Conservation (phyloP, 2,888 invertebrate genomes). For the Sphaeridia pumilis region DNA sequence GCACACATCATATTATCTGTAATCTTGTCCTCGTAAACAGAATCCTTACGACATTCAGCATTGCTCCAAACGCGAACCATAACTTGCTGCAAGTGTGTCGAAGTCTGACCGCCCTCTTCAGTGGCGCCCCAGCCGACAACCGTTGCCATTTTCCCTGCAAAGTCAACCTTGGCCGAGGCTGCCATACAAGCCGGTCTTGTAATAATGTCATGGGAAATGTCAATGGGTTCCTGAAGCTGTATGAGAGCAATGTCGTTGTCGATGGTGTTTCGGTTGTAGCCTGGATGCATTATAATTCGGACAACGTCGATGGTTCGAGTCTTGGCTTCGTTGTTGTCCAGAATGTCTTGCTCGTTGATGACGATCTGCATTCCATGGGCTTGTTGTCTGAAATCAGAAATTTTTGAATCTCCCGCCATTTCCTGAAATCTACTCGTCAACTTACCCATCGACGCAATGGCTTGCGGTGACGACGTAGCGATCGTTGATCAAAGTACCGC, state of each 20-base stretch:
- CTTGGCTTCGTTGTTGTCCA: slow-evolving; percentile 2
- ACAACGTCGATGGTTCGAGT: background rate
- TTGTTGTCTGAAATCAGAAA: slow-evolving; percentile 6
- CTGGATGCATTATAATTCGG: slow-evolving; percentile 6
- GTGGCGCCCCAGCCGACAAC: slow-evolving; percentile 5
- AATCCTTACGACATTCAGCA: slow-evolving; percentile 23
- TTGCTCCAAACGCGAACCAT: slow-evolving; percentile 26
- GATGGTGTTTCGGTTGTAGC: slow-evolving; percentile 15
- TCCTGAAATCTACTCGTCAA: background rate
- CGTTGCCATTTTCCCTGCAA: slow-evolving; percentile 22
- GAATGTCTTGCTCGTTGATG: slow-evolving; percentile 23
- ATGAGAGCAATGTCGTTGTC: slow-evolving; percentile 27
- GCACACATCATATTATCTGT: slow-evolving; percentile 30
- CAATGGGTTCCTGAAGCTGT: slow-evolving; percentile 21
- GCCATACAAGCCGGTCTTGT: slow-evolving; percentile 27
- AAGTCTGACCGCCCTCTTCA: slow-evolving; percentile 11
- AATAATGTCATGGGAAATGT: slow-evolving; percentile 15
- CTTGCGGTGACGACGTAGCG: slow-evolving; percentile 25
- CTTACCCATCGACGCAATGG: slow-evolving; percentile 32
- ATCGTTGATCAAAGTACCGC: slow-evolving; percentile 20
- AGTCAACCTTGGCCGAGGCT: slow-evolving; percentile 12
- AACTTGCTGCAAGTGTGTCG: slow-evolving; percentile 20
- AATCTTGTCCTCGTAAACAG: slow-evolving; percentile 26
- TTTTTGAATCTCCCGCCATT: background rate
- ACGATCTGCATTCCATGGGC: slow-evolving; percentile 5